Base-by-base conservation (phyloP, 2,113 vertebrate genomes). In the Acrocephalus kingi region DNA sequence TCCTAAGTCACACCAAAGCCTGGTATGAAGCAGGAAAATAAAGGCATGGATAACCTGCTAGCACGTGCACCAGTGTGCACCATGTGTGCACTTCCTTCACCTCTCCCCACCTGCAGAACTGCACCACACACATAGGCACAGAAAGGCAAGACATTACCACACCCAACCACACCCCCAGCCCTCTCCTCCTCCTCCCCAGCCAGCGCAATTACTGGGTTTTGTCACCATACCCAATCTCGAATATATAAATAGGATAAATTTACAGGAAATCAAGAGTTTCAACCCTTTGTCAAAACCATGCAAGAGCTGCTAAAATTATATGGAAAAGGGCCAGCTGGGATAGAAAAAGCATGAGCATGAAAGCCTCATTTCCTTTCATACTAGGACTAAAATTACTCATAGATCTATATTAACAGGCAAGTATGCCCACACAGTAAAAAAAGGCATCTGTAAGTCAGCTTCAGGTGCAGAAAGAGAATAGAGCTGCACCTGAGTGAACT, bases 271-370 rank as follows among this genome's bases (percentile, higher is more conserved):
- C 8, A 61, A 69, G 55, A 69, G 25, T 45, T 90, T 49, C 43
- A 67, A 71, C 62, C 19, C 63, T 90, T 69, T 58, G 41, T 76
- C 76, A 73, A 86, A 90, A 86, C 8, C 31, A 94, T 31, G 43
- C 43, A 94, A 87, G 59, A 72, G 72, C 39, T 87, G 48, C 82
- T 93, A 92, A 90, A 93, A 78, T 82, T 77, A 41, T 6, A 82
- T 37, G 39, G 88, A 78, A 75, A 31, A 78, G 45, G 6, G 16
- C 78, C 85, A 93, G 52, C 78, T 87, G 69, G 43, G 43, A 81
- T 13, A 73, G 59, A 84, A 61, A 93, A 77, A 87, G 39, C 33
- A 63, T 3, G 10, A 93, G 46, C 37, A 45, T 63, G n/a, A 93
- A 93, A 93, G 68, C 55, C 25, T 62, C 35, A 27, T 80, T 69